These are phyloP conservation scores for Rhamnusium bicolor DNA, from an alignment of 2,888 invertebrate genomes.

Conservation along the genomic window DNA sequence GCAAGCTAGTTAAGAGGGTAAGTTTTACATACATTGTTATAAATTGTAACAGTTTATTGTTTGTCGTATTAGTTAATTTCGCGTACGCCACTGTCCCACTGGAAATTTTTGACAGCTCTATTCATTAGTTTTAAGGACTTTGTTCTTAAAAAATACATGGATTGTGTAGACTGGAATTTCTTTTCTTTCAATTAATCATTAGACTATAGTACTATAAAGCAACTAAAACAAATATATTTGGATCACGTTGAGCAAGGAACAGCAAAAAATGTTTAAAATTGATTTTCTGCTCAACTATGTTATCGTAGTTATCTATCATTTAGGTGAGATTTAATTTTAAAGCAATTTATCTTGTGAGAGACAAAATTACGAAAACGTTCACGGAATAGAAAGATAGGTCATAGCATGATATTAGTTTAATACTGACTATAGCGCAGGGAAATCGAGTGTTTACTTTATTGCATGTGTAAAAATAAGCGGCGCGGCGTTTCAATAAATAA, in stretches of 20 bases:
- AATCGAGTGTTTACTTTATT: slow-evolving; percentile 11
- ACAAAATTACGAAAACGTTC: not conserved
- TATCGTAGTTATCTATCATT: not conserved
- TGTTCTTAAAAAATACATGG: too few species aligned
- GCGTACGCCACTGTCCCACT: too few species aligned
- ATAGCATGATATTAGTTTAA: not conserved
- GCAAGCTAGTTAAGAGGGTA: too few species aligned
- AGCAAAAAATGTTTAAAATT: not conserved
- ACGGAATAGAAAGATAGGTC: not conserved
- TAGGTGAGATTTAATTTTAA: not conserved
- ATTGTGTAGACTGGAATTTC: too few species aligned
- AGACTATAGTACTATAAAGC: too few species aligned
- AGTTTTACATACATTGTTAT: too few species aligned
- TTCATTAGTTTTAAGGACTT: too few species aligned
- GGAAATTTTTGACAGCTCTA: too few species aligned
- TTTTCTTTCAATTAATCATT: too few species aligned
- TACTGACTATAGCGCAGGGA: not conserved
- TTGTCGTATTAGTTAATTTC: too few species aligned
- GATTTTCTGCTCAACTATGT: not conserved
- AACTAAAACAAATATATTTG: not conserved
- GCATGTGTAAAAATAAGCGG: slow-evolving; percentile 28
- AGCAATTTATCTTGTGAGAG: not conserved
- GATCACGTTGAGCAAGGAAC: not conserved
- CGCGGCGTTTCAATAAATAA: slow-evolving; percentile 36
- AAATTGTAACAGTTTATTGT: too few species aligned